Evolutionary conservation across 2,113 vertebrate species (phyloP).

Genomic region (Leucoraja erinaceus): DNA sequence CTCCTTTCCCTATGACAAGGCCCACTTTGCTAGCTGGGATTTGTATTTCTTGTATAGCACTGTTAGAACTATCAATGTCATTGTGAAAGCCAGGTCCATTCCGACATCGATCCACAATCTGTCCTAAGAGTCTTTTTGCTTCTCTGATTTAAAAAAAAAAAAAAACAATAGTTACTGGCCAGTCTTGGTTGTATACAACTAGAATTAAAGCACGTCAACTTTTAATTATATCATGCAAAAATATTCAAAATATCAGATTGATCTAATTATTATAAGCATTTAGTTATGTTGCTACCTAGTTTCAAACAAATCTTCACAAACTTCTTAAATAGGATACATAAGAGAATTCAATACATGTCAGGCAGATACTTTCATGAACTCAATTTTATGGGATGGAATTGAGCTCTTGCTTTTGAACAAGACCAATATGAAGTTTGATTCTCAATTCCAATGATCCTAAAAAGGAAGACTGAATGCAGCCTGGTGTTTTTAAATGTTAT

Average conservation of each 20-base stretch:
- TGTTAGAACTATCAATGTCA: constrained; percentile 75
- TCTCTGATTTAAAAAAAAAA: constrained; percentile 60
- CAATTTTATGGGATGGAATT: not conserved
- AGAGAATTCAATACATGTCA: not conserved
- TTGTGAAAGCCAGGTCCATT: constrained; percentile 88
- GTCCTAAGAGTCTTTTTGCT: constrained; percentile 86
- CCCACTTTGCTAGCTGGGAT: constrained; percentile 97
- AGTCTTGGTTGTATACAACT: not conserved
- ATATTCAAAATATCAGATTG: not conserved
- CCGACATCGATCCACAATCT: constrained; percentile 96
- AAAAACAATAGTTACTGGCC: not conserved
- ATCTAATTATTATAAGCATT: not conserved
- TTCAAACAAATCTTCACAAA: not conserved
- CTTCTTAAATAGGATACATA: not conserved
- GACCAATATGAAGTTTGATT: not conserved
- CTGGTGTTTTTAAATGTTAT: not conserved
- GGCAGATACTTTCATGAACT: not conserved
- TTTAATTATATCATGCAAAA: not conserved
- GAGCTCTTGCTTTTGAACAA: not conserved
- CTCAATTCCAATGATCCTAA: not conserved
- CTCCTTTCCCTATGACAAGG: constrained; percentile 96
- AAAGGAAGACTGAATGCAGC: not conserved
- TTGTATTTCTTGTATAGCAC: constrained; percentile 85
- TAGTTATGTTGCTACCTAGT: not conserved
- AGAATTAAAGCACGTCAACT: not conserved